A percentile compares a stretch with the other conserved stretches of the same genome.
These are phyloP conservation scores for Danionella cerebrum DNA, from an alignment of 2,113 vertebrate genomes.

Conservation along the genomic window DNA sequence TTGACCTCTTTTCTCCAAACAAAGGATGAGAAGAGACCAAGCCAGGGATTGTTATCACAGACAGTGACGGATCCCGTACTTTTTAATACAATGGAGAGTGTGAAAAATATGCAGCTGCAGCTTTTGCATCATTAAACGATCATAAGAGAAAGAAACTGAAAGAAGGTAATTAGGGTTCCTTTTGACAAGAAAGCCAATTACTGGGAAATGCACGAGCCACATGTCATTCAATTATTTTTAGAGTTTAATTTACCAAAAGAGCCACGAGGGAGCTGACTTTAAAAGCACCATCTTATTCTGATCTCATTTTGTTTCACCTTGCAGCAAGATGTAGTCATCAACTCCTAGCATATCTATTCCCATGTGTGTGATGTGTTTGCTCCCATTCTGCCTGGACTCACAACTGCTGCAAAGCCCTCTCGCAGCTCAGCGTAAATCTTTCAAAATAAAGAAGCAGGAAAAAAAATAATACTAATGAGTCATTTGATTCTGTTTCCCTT, in stretches of 20 bases:
- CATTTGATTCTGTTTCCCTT: slow-evolving; percentile 33
- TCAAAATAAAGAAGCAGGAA: slow-evolving; percentile 45
- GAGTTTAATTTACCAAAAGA: slow-evolving; percentile 13
- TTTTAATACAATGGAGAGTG: background rate
- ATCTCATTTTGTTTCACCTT: slow-evolving; percentile 30
- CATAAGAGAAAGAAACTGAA: background rate
- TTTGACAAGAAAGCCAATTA: slow-evolving; percentile 17
- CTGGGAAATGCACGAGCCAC: background rate
- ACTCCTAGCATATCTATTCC: slow-evolving; percentile 7
- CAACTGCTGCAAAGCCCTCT: slow-evolving; percentile 13
- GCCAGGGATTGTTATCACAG: background rate
- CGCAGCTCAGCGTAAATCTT: slow-evolving; percentile 31
- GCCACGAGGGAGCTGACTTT: slow-evolving; percentile 7
- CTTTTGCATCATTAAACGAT: background rate
- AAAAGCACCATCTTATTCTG: slow-evolving; percentile 12
- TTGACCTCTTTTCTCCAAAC: background rate
- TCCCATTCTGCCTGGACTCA: slow-evolving; percentile 7
- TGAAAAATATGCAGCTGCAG: background rate
- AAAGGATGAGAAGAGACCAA: background rate
- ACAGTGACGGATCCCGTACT: background rate
- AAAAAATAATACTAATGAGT: slow-evolving; percentile 31
- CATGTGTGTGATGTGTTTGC: slow-evolving; percentile 14
- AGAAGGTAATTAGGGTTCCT: slow-evolving; percentile 7
- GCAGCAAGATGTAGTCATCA: slow-evolving; percentile 24
- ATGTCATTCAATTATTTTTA: slow-evolving; percentile 25